Conservation (phyloP, 2,888 invertebrate genomes). For the Coelopa pilipes region DNA sequence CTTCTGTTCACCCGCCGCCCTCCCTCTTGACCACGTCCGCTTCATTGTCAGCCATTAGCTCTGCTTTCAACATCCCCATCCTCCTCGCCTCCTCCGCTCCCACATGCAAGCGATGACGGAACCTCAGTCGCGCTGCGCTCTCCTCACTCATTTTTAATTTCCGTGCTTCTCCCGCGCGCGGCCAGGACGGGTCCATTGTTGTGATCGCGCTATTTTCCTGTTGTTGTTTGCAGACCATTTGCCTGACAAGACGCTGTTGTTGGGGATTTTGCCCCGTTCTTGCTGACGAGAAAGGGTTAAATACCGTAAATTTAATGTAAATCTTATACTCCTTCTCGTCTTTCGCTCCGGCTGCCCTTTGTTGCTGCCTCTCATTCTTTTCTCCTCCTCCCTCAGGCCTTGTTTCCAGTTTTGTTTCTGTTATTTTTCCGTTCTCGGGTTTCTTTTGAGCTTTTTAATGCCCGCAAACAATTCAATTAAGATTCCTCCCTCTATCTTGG, state of each 20-base stretch:
- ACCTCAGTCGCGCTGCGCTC: no score
- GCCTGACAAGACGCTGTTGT: background rate
- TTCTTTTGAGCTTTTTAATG: constrained; percentile 13
- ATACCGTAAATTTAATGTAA: constrained; percentile 26
- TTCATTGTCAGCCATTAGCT: no score
- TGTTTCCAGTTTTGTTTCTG: background rate
- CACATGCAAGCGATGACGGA: no score
- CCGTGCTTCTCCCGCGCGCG: no score
- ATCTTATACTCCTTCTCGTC: constrained; percentile 18
- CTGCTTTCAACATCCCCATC: no score
- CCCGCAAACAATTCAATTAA: constrained; percentile 26
- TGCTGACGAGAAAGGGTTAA: constrained; percentile 11
- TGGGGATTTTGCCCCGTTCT: background rate
- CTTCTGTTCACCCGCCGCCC: no score
- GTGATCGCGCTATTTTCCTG: no score
- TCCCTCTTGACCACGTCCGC: no score
- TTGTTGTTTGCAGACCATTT: no score
- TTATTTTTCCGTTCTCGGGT: background rate
- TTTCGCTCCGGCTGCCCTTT: background rate
- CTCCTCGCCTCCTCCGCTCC: no score
- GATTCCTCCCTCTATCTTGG: constrained; percentile 4
- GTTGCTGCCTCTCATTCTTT: background rate
- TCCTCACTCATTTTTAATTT: no score
- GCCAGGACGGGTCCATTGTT: no score
- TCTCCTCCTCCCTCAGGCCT: background rate